Base-by-base conservation (phyloP, 2,113 vertebrate genomes). In the Nettapus auritus region DNA sequence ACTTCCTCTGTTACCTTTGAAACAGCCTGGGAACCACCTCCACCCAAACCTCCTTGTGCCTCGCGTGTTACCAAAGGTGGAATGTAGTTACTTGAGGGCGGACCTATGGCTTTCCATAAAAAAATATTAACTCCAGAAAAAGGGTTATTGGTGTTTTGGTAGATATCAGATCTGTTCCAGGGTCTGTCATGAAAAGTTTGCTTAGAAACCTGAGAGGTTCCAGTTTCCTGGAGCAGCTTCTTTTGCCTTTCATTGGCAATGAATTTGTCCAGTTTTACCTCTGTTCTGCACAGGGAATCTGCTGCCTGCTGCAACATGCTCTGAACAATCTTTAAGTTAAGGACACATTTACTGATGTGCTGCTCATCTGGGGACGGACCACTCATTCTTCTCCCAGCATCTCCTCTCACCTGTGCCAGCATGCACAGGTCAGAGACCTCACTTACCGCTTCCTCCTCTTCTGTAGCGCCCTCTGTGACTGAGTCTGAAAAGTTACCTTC, bases 321-420 rank as follows among this genome's bases (percentile, higher is more conserved):
- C 75, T 97, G 97, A 7, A 91, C 44, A 15, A 98, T 97, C 71
- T 96, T 98, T 6, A 98, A 25, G 44, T 98, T 63, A 15, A 98
- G 95, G 42, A 97, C 92, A 12, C 96, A 97, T 15, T 93, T 97
- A 74, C 96, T 96, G 42, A 98, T 62, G 52, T 94, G 42, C 75
- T 96, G 90, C 26, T 97, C 97, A 1, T 70, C 89, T 36, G 38
- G 73, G 52, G 86, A 94, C 29, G 70, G 23, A 55, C 33, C 82
- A 68, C 42, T 71, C 28, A 13, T 26, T 22, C 66, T 82, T 73
- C 31, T 77, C 48, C 53, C 76, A 81, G 59, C 38, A 52, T 62
- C 86, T 68, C 52, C 67, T n/a, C 68, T 57, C 75, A 68, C 44
- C 55, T 91, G 83, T 3, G 22, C 13, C 79, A 57, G 46, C 21